A percentile compares a stretch with the other conserved stretches of the same genome.
phyloP scores from a whole-genome alignment of 23 tunicate species.

The Ciona savignyi region DNA sequence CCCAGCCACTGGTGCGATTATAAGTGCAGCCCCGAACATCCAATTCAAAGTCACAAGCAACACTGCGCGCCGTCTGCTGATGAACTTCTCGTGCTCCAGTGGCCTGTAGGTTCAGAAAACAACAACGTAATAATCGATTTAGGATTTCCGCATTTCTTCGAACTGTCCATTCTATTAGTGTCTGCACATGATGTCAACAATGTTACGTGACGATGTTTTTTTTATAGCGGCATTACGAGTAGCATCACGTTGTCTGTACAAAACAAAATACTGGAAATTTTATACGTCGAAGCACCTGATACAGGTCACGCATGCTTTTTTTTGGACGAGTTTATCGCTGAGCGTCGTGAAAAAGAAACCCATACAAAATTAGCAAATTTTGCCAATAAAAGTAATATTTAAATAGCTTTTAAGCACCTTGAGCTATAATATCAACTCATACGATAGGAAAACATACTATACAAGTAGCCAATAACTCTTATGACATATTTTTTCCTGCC shows the following conservation, averaged over 20 bases:
- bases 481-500: not conserved
- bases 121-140: not conserved
- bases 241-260: not conserved
- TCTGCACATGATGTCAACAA: too few relatives aligned
- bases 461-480: not conserved
- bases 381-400: too few relatives aligned
- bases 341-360: too few relatives aligned
- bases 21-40: slow-evolving; percentile 3
- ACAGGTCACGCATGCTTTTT: too few relatives aligned
- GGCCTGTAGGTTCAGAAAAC: not conserved
- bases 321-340: too few relatives aligned
- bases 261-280: too few relatives aligned
- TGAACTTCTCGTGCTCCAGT: slow-evolving; percentile 15
- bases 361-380: too few relatives aligned
- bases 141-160: not conserved
- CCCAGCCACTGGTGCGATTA: slow-evolving; percentile 7
- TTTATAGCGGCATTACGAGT: not conserved
- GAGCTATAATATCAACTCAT: too few relatives aligned
- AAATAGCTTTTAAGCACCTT: too few relatives aligned
- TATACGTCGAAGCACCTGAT: too few relatives aligned
- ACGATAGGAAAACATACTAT: not conserved
- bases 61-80: not conserved
- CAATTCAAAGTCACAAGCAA: slow-evolving; percentile 6
- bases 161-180: too few relatives aligned
- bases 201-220: too few relatives aligned